Base-by-base conservation (phyloP, 2,888 invertebrate species). In the Acleris laterana region DNA sequence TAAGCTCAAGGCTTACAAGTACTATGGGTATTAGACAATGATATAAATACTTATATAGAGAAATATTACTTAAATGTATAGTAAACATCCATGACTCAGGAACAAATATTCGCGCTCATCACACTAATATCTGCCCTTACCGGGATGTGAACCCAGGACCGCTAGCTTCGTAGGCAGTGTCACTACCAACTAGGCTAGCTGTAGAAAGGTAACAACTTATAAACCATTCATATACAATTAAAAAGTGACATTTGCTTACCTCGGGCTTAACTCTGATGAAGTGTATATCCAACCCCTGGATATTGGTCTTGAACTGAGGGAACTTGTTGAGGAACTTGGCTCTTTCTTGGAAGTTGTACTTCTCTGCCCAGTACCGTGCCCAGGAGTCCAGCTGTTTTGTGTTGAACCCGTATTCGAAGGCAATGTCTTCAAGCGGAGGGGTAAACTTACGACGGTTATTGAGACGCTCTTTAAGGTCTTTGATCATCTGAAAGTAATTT, bases 281-380 rank as follows among this genome's bases (percentile, higher is more conserved):
- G 79, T 96, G 95, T 42, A 97, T 94, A 68, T 95, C 89, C 65
- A 95, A 76, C 57, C 96, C 96, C 83, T 95, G 95, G 60, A 97
- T 95, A 62, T 94, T 94, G 0, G 96, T 96, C 67, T 89, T 94
- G 82, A 93, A 97, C 59, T 97, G 96, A 0, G 95, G 94, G 74
- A 93, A 95, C 65, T 93, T 84, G 77, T 97, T 97, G 50, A 97
- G 79, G 55, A 88, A 85, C 16, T 79, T 79, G 78, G 96, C 95
- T 7, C 95, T 89, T 72, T 94, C 87, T 32, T 85, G 82, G 96
- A 96, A 97, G 74, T 96, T 90, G 80, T 95, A 97, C 62, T 95
- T 91, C 1, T 92, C 93, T 42, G 83, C 83, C 96, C 96, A 96
- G 78, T 95, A 93, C 2, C 93, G 82, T 5, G 93, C 71, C 17